Base-by-base conservation (phyloP, 2,888 invertebrate genomes). In the Operophtera brumata region DNA sequence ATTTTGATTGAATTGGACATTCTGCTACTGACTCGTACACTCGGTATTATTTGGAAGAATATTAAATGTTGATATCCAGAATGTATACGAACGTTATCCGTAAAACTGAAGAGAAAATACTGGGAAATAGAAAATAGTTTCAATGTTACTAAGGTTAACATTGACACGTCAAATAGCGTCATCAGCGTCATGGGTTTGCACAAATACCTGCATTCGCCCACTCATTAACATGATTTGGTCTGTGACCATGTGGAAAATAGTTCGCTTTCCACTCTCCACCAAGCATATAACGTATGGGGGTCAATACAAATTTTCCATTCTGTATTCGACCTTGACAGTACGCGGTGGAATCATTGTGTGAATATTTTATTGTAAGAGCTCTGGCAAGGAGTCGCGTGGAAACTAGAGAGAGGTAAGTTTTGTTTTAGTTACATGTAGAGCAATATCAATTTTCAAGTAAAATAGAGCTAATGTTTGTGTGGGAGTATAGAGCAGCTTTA, bases 211-310 rank as follows among this genome's bases (percentile, higher is more conserved):
- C 59, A 56, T 63, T 48, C 37, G 42, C 71, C 66, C 73, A 70
- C 67, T 73, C 78, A 88, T 88, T 88, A 85, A 77, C 81, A 77
- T 75, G 82, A 79, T 85, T 84, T 82, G 84, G 75, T 85, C 61
- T 57, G 73, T 81, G 81, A 63, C 62, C 77, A 73, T 75, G 70
- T 75, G 74, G 84, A 83, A 83, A 84, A 85, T 79, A 58, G 70
- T 67, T 70, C 67, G 82, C 81, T 86, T 86, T 86, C 84, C 75
- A 77, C 64, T 57, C 55, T 42, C 49, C 53, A 66, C 54, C 49
- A 52, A 48, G 64, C 70, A 82, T 89, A 89, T 75, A 88, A 82
- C 63, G 61, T 67, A 80, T 70, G 68, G 61, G 66, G 73, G 78
- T 75, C 76, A 79, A 54, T 62, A 59, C 52, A 45, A 57, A 59